Conservation (phyloP, 2,113 vertebrate species). For the Myodes glareolus region DNA sequence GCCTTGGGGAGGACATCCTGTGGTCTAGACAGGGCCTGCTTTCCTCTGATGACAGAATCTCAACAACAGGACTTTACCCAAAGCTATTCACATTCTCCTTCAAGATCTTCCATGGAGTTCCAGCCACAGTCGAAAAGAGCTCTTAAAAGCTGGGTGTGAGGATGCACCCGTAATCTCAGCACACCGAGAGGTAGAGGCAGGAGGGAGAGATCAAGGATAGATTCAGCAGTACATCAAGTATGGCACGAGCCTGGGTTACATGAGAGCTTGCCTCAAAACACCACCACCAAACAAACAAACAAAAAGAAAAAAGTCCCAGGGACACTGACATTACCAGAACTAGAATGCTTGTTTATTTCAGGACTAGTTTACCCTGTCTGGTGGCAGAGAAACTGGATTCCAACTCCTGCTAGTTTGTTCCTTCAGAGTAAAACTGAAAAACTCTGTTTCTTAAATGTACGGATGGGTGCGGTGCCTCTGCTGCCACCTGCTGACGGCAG, state of each 20-base stretch:
- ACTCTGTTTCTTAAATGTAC: not conserved
- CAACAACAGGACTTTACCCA: not conserved
- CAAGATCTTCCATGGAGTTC: constrained; percentile 26
- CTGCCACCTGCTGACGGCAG: constrained; percentile 40
- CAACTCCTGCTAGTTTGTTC: not conserved
- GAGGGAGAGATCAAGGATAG: not conserved
- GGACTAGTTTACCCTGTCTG: not conserved
- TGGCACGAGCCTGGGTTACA: not conserved
- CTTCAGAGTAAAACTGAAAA: constrained; percentile 27
- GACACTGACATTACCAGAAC: not conserved
- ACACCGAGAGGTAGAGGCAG: not conserved
- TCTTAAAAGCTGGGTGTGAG: not conserved
- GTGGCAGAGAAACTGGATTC: constrained; percentile 5
- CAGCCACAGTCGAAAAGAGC: not conserved
- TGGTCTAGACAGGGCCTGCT: not conserved
- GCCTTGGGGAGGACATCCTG: not conserved
- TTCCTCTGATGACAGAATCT: not conserved
- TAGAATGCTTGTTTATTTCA: constrained; percentile 15
- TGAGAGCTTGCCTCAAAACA: not conserved
- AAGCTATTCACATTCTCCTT: not conserved
- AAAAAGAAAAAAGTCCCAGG: not conserved
- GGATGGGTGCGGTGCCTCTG: not conserved
- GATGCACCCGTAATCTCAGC: not conserved
- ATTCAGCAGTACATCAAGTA: not conserved
- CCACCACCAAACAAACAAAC: not conserved